Evolutionary conservation across 1,140 invertebrate genomes (phyloP).

Genomic region (Diorhabda sublineata): DNA sequence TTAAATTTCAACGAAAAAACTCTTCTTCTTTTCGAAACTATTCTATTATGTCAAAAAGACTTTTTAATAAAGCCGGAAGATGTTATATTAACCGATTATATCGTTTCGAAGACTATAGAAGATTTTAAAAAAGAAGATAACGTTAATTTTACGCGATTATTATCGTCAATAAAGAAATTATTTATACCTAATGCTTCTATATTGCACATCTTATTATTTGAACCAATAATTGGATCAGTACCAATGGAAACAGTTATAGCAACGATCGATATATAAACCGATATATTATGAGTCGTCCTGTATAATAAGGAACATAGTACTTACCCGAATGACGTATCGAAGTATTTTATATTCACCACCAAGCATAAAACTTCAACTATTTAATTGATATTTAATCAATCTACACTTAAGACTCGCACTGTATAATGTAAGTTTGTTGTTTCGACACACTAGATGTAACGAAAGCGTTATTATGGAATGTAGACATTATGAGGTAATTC

Average conservation of each 20-base stretch:
- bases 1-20: constrained; percentile 56
- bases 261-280: constrained; percentile 31
- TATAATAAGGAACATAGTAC: too few relatives aligned
- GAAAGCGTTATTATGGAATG: too few relatives aligned
- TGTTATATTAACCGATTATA: constrained; percentile 23
- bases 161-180: constrained; percentile 36
- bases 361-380: too few relatives aligned
- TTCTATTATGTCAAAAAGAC: constrained; percentile 58
- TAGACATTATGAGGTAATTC: too few relatives aligned
- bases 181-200: constrained; percentile 29
- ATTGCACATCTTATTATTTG: constrained; percentile 38
- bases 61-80: constrained; percentile 32
- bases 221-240: constrained; percentile 43
- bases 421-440: too few relatives aligned
- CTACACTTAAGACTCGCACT: too few relatives aligned
- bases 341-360: too few relatives aligned
- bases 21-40: constrained; percentile 58
- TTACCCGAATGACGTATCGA: too few relatives aligned
- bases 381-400: too few relatives aligned
- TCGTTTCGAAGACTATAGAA: constrained; percentile 34
- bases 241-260: constrained; percentile 42
- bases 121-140: constrained; percentile 30
- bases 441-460: too few relatives aligned
- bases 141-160: constrained; percentile 35
- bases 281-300: too few relatives aligned